Conservation (phyloP, 1,140 invertebrate genomes). For the Andricus grossulariae region DNA sequence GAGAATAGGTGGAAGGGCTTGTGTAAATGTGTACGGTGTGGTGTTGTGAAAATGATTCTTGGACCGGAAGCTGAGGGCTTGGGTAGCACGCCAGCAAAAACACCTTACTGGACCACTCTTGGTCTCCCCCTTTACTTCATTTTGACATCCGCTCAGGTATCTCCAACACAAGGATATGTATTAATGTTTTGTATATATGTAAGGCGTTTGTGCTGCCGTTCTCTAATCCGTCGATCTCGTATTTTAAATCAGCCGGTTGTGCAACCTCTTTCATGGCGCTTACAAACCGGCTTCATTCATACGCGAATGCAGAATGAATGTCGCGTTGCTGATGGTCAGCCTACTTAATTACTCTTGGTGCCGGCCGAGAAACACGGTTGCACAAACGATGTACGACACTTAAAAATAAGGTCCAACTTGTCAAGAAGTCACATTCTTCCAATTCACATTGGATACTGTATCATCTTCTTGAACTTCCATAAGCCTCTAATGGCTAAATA, state of each 20-base stretch:
- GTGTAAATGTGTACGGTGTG: too few relatives aligned
- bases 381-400: too few relatives aligned
- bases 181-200: constrained; percentile 39
- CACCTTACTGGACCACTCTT: constrained; percentile 45
- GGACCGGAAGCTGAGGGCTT: too few relatives aligned
- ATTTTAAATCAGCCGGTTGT: constrained; percentile 53
- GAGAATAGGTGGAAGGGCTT: too few relatives aligned
- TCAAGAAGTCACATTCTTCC: too few relatives aligned
- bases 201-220: constrained; percentile 15
- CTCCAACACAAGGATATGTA: constrained; percentile 47
- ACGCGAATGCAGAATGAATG: constrained; percentile 49
- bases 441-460: too few relatives aligned
- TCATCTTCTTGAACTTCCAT: too few relatives aligned
- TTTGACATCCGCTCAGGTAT: constrained; percentile 49
- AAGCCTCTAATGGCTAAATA: too few relatives aligned
- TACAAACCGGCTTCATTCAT: constrained; percentile 59
- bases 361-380: too few relatives aligned
- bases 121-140: constrained; percentile 34
- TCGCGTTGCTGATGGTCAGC: constrained; percentile 50
- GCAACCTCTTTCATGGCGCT: constrained; percentile 55
- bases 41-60: too few relatives aligned
- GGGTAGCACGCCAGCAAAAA: constrained; percentile 1
- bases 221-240: constrained; percentile 48
- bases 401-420: too few relatives aligned
- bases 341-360: constrained; percentile 46